Evolutionary conservation across 2,113 vertebrate genomes (phyloP), one percentile per base, ranked within the genome.

Genomic region (Nibea albiflora): DNA sequence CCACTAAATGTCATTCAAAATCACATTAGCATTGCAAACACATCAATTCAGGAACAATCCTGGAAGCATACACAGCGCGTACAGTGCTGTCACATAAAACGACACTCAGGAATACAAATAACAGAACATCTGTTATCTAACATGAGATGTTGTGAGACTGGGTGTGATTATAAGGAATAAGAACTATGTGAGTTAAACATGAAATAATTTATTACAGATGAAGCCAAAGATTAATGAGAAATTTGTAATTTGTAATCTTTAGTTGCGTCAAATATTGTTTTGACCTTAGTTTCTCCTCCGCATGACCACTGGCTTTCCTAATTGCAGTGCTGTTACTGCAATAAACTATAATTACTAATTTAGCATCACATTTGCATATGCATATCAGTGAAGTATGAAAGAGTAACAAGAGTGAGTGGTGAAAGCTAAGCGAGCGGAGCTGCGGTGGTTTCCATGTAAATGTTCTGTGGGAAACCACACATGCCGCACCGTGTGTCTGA

Each of bases 291-390:
- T 39, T 63, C 39, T 81, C 73, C 58, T 52, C 49, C 11, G 10
- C 17, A 24, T 28, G 76, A 73, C 65, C 54, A 31, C 50, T 44
- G 65, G 22, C 17, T 64, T 12, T 24, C 3, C 22, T 80, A 24
- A 74, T 69, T 74, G 42, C 35, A 56, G 63, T 54, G 35, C 42
- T 46, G 46, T 73, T 73, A 58, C 26, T 74, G 67, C 11, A 62
- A 60, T 75, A 68, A 75, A 56, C 47, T 52, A n/a, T 73, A 79
- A 77, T 79, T 53, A 86, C 7, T 57, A 76, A 85, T 80, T 57
- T 57, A 72, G 73, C 49, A 58, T 31, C 14, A 67, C 5, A 88
- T 88, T 71, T 80, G 61, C 65, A 80, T 74, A 67, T 80, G 61
- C 53, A 60, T 64, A 66, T 83, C n/a, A 42, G 15, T 66, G 24